Conservation (phyloP, 1,140 invertebrate species). For the Vollenhovia emeryi region DNA sequence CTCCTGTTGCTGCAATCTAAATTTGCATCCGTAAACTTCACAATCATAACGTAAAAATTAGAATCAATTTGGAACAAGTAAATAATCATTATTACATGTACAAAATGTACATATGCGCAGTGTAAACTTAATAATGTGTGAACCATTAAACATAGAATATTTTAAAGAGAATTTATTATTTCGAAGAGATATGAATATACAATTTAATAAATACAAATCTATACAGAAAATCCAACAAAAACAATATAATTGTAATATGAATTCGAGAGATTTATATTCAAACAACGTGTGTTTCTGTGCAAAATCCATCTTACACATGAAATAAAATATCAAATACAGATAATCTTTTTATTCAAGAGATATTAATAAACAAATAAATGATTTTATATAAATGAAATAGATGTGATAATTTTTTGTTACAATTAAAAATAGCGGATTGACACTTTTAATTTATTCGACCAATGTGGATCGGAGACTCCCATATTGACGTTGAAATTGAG, state of each 20-base stretch:
- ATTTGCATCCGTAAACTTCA: not conserved
- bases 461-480: not conserved
- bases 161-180: not conserved
- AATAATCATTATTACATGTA: not conserved
- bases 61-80: slow-evolving; percentile 6
- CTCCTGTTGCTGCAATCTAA: not conserved
- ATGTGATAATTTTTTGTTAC: not conserved
- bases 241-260: not conserved
- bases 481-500: slow-evolving; percentile 46
- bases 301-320: not conserved
- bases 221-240: not conserved
- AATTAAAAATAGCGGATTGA: not conserved
- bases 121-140: not conserved
- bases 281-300: not conserved
- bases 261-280: not conserved
- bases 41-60: not conserved
- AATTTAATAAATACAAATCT: not conserved
- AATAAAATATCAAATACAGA: slow-evolving; percentile 8
- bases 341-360: not conserved
- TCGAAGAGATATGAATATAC: not conserved
- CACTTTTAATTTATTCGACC: not conserved
- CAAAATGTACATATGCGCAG: not conserved
- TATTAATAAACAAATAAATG: not conserved
- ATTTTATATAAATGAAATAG: not conserved
- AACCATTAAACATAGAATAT: not conserved